Evolutionary conservation across 1,140 invertebrate genomes (phyloP).

Genomic region (Caenorhabditis remanei): DNA sequence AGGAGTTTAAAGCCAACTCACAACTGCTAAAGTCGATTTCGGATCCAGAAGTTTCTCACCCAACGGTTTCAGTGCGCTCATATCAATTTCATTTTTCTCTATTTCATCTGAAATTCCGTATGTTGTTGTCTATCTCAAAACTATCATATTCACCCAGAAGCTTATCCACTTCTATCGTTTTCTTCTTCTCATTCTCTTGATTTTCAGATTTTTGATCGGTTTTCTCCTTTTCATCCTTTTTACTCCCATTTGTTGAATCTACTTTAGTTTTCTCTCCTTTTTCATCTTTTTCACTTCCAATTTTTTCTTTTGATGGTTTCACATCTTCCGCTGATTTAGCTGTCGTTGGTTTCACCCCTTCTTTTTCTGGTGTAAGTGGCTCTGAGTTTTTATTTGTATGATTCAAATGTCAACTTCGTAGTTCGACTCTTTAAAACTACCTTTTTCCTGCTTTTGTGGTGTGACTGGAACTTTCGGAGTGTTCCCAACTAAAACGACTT

Average conservation of each 20-base stretch:
- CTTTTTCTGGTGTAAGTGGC: conserved; percentile 2
- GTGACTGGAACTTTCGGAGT: not conserved
- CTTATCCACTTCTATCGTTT: not conserved
- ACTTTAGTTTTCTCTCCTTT: not conserved
- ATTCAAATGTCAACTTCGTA: too few relatives aligned
- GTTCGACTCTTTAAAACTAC: not conserved
- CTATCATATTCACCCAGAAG: not conserved
- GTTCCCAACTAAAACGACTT: not conserved
- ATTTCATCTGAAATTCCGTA: not conserved
- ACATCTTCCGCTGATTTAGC: not conserved
- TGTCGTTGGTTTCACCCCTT: not conserved
- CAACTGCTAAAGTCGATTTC: not conserved
- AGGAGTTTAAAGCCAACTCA: too few relatives aligned
- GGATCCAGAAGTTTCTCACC: conserved; percentile 8
- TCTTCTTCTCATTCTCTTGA: not conserved
- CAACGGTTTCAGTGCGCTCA: not conserved
- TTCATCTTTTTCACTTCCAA: conserved; percentile 20
- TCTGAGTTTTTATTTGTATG: not conserved
- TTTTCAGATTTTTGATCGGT: not conserved
- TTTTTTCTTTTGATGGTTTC: conserved; percentile 11
- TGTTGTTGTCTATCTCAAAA: not conserved
- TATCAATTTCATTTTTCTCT: too few relatives aligned
- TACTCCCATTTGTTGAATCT: not conserved
- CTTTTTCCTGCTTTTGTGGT: conserved; percentile 17
- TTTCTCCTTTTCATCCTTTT: not conserved